These are phyloP conservation scores for Eutrigla gurnardus DNA, from an alignment of 2,797 vertebrate genomes.

Conservation along the genomic window DNA sequence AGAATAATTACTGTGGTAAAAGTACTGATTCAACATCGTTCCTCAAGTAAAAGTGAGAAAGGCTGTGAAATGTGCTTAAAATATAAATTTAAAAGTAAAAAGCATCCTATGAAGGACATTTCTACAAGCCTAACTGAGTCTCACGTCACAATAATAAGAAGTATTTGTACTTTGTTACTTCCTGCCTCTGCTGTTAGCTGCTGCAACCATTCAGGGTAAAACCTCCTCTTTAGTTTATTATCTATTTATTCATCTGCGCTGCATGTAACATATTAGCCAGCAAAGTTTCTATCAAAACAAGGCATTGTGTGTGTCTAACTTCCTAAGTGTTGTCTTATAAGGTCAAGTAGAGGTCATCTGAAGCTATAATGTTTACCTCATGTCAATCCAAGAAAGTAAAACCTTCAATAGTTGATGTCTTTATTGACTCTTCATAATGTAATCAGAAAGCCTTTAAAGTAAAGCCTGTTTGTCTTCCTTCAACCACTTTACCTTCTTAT, in stretches of 20 bases:
- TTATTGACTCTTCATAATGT: conserved; percentile 1
- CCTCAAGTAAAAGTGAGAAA: no score
- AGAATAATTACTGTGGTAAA: no score
- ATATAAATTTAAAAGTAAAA: no score
- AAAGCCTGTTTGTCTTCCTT: conserved; percentile 5
- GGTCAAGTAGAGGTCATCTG: not conserved
- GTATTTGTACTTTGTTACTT: no score
- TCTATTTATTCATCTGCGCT: not conserved
- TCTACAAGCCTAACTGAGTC: no score
- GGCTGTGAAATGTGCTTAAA: no score
- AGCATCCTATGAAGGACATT: no score
- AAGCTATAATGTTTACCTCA: conserved; percentile 3
- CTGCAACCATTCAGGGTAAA: not conserved
- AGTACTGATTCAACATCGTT: no score
- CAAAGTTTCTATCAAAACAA: not conserved
- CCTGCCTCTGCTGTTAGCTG: not conserved
- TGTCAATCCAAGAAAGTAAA: not conserved
- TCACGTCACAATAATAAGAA: no score
- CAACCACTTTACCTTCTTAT: conserved; percentile 11
- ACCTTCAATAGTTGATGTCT: not conserved
- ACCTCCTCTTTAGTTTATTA: not conserved
- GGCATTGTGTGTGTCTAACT: not conserved
- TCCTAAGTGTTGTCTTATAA: not conserved
- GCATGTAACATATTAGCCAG: not conserved
- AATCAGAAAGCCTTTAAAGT: conserved; percentile 1